Conservation (phyloP, 53 echinoderm and acorn worm species). For the Apostichopus leukothele region DNA sequence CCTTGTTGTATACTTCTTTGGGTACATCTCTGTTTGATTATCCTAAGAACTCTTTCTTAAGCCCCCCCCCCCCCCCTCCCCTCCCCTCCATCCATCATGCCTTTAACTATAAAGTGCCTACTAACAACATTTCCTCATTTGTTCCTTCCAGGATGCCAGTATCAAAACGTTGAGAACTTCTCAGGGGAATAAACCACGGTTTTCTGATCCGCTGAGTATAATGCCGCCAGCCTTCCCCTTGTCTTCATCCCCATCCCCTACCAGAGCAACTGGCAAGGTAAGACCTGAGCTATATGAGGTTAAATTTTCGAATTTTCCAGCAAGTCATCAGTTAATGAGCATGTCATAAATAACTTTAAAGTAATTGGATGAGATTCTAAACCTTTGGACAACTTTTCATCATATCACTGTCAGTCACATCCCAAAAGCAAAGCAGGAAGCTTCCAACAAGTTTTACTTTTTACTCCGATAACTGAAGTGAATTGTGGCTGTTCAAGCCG, state of each 20-base stretch:
- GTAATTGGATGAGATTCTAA: too few relatives aligned
- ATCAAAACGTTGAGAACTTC: conserved; percentile 78
- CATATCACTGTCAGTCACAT: too few relatives aligned
- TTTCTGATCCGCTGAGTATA: conserved; percentile 77
- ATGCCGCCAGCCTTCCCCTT: conserved; percentile 75
- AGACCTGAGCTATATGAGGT: not conserved
- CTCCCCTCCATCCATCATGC: not conserved
- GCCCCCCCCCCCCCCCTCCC: not conserved
- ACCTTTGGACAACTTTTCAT: too few relatives aligned
- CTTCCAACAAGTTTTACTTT: too few relatives aligned
- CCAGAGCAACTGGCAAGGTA: conserved; percentile 54
- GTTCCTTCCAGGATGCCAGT: conserved; percentile 70
- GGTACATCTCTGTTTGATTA: not conserved
- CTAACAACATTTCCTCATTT: not conserved
- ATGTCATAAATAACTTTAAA: too few relatives aligned
- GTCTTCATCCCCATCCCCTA: conserved; percentile 69
- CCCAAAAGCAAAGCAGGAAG: too few relatives aligned
- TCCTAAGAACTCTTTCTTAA: not conserved
- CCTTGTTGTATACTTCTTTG: too few relatives aligned
- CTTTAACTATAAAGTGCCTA: not conserved
- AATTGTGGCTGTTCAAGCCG: too few relatives aligned
- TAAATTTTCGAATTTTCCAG: too few relatives aligned
- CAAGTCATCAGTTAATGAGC: too few relatives aligned
- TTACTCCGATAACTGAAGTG: too few relatives aligned
- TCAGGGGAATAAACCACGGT: conserved; percentile 44